Percentiles rank a stretch among this genome's conserved stretches.
These are phyloP conservation scores for Blastobasis lacticolella DNA, from an alignment of 2,888 invertebrate species.

Conservation along the genomic window DNA sequence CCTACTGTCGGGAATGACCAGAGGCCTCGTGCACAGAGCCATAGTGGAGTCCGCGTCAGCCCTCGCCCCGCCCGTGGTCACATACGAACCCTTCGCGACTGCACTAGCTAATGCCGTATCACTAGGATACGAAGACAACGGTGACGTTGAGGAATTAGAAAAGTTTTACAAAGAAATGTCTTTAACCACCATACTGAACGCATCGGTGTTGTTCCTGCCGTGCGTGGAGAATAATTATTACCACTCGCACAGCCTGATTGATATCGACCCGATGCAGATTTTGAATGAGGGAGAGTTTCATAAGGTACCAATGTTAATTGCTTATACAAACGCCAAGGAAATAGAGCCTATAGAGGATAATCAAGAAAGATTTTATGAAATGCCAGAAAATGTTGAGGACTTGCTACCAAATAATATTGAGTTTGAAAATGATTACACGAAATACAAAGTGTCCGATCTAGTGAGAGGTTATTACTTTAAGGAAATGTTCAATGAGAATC, in stretches of 20 bases:
- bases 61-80: conserved; percentile 42
- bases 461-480: conserved; percentile 51
- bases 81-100: conserved; percentile 32
- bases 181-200: conserved; percentile 21
- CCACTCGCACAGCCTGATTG: conserved; percentile 28
- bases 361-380: conserved; percentile 21
- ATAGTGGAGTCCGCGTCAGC: conserved; percentile 57
- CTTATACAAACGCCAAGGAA: conserved; percentile 33
- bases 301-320: conserved; percentile 43
- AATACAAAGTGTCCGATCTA: conserved; percentile 33
- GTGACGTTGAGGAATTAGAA: conserved; percentile 24
- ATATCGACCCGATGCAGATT: conserved; percentile 38
- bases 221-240: conserved; percentile 40
- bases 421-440: conserved; percentile 29
- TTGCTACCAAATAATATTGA: conserved; percentile 49
- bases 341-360: conserved; percentile 24
- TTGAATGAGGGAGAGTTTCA: conserved; percentile 31
- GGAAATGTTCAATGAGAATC: conserved; percentile 15
- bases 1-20: conserved; percentile 38
- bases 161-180: conserved; percentile 33
- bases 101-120: conserved; percentile 49
- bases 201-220: conserved; percentile 34
- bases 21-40: conserved; percentile 44
- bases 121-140: conserved; percentile 50
- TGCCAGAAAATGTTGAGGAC: conserved; percentile 34